Conservation (phyloP, 2,113 vertebrate species). For the Nannobrachium achirus region DNA sequence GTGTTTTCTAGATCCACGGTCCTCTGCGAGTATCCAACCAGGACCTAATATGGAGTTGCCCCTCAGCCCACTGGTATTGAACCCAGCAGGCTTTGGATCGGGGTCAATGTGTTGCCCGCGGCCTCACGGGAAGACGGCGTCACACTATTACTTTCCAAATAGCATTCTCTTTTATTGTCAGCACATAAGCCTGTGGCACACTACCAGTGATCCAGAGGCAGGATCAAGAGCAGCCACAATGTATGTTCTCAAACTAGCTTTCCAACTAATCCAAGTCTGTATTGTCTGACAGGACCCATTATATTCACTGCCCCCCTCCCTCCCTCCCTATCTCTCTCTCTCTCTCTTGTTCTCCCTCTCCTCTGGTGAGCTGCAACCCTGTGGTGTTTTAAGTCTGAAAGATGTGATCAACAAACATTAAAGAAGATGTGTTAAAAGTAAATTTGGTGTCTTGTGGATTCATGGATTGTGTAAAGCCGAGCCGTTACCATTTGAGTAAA, state of each 20-base stretch:
- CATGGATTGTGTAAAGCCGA: neutral
- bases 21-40: constrained; percentile 28
- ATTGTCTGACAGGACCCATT: constrained; percentile 24
- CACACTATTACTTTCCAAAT: too few species aligned
- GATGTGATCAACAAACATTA: constrained; percentile 72
- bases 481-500: too few species aligned
- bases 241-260: constrained; percentile 15
- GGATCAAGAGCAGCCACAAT: constrained; percentile 6
- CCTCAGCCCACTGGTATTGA: neutral
- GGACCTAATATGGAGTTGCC: neutral
- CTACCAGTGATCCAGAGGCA: too few species aligned
- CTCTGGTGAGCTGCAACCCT: constrained; percentile 62
- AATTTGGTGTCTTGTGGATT: neutral
- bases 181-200: too few species aligned
- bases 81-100: neutral
- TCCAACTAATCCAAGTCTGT: too few species aligned
- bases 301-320: constrained; percentile 24
- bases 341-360: constrained; percentile 13
- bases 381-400: constrained; percentile 62
- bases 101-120: neutral
- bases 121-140: neutral
- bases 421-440: constrained; percentile 62
- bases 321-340: neutral
- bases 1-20: constrained; percentile 55
- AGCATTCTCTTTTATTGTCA: too few species aligned